Evolutionary conservation across 2,797 vertebrate species (phyloP).

Genomic region (Microcaecilia unicolor): DNA sequence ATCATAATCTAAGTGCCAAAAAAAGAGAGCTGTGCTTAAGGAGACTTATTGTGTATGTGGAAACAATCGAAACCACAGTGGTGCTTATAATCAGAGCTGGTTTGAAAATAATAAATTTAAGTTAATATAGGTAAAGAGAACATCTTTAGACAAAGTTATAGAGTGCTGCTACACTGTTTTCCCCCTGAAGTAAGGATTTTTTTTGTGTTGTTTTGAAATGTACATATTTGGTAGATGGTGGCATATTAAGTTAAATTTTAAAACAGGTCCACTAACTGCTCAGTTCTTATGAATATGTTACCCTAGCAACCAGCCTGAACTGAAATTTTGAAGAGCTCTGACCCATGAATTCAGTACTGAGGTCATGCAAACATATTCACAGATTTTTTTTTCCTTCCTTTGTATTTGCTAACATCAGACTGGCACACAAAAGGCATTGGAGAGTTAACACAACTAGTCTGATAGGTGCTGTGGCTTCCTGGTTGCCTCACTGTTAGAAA

Average conservation of each 20-base stretch:
- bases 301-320: conserved; percentile 54
- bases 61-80: too few relatives aligned
- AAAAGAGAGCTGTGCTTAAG: too few relatives aligned
- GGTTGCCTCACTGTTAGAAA: conserved; percentile 34
- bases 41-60: too few relatives aligned
- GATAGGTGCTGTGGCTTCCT: conserved; percentile 55
- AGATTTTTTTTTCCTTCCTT: conserved; percentile 28
- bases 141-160: too few relatives aligned
- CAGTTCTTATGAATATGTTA: conserved; percentile 30
- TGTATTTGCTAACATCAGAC: conserved; percentile 62
- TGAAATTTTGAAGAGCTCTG: conserved; percentile 57
- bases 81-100: too few relatives aligned
- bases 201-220: background rate
- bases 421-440: conserved; percentile 71
- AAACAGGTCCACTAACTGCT: conserved; percentile 7
- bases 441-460: conserved; percentile 43
- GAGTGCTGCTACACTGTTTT: too few relatives aligned
- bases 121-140: too few relatives aligned
- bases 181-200: background rate
- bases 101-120: too few relatives aligned
- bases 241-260: background rate
- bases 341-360: conserved; percentile 60
- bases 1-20: too few relatives aligned
- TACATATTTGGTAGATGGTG: background rate
- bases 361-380: conserved; percentile 62